Evolutionary conservation across 2,888 invertebrate genomes (phyloP).

Genomic region (Cheilosia vernalis): DNA sequence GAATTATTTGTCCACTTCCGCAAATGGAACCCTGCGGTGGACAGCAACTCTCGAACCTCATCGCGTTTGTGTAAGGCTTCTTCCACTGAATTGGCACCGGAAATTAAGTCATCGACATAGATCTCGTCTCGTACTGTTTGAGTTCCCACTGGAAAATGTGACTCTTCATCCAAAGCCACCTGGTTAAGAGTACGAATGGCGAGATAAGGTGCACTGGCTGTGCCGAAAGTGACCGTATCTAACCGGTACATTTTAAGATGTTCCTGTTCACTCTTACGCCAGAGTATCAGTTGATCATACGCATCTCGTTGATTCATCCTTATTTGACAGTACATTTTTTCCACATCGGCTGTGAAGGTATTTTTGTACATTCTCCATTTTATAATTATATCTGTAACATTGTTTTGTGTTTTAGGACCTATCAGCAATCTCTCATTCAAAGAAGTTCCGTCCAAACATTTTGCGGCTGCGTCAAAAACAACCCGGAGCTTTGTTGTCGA

Average conservation of each 20-base stretch:
- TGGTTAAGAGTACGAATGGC: too few relatives aligned
- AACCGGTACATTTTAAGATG: neutral
- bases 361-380: neutral
- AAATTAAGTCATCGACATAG: too few relatives aligned
- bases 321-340: conserved; percentile 10
- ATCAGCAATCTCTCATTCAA: conserved; percentile 1
- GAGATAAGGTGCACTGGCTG: too few relatives aligned
- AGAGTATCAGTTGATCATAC: neutral
- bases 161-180: too few relatives aligned
- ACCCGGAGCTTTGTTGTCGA: too few relatives aligned
- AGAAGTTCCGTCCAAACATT: neutral
- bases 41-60: neutral
- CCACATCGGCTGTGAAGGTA: conserved; percentile 6
- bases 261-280: neutral
- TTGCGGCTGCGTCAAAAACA: too few relatives aligned
- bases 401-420: conserved; percentile 8
- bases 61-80: too few relatives aligned
- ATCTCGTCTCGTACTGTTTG: too few relatives aligned
- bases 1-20: neutral
- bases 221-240: too few relatives aligned
- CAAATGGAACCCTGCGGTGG: neutral
- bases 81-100: too few relatives aligned
- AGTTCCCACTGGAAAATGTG: too few relatives aligned
- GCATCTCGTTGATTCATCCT: neutral
- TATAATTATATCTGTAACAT: conserved; percentile 3